These are phyloP conservation scores for Tachysurus vachellii DNA, from an alignment of 2,113 vertebrate species.

Conservation along the genomic window DNA sequence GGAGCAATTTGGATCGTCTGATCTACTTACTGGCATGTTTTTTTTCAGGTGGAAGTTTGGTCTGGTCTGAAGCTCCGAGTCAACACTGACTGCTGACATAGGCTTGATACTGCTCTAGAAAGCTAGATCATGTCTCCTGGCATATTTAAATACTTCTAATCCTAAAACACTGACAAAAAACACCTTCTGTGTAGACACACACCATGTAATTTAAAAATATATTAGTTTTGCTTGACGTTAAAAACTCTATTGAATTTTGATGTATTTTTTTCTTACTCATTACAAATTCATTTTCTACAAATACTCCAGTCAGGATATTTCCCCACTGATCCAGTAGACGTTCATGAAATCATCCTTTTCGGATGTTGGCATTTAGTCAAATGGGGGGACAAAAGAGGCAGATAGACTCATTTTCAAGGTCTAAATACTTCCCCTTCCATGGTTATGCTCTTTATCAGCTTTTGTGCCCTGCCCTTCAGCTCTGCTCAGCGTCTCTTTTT, in stretches of 20 bases:
- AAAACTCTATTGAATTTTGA: neutral
- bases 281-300: too few relatives aligned
- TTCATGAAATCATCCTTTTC: neutral
- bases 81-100: neutral
- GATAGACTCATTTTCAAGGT: constrained; percentile 40
- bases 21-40: neutral
- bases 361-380: constrained; percentile 8
- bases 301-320: neutral
- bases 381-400: constrained; percentile 24
- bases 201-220: neutral
- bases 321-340: neutral
- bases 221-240: neutral
- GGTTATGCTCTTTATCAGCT: constrained; percentile 43
- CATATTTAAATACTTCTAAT: neutral
- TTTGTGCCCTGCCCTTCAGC: constrained; percentile 46
- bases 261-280: too few relatives aligned
- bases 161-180: neutral
- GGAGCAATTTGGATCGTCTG: neutral
- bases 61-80: too few relatives aligned
- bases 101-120: neutral
- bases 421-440: constrained; percentile 37
- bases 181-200: neutral
- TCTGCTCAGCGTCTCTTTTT: constrained; percentile 43
- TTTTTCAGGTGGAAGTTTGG: neutral
- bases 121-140: neutral